Percentiles rank a stretch among this genome's conserved stretches.
Conservation (phyloP, 2,888 invertebrate species). For the Tipula lateralis region DNA sequence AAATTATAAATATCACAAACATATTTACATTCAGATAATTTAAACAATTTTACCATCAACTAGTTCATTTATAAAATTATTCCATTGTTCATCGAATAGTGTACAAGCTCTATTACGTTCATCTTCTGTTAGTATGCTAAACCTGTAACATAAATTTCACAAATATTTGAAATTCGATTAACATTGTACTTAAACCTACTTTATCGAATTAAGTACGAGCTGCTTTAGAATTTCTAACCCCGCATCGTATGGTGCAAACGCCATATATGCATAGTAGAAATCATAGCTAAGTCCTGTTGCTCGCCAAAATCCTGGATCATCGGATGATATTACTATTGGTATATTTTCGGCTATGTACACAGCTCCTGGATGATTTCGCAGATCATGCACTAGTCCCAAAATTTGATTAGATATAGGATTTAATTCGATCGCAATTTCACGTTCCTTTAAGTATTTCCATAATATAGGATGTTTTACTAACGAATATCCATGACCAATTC, state of each 20-base stretch:
- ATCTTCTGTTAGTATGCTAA: conserved; percentile 39
- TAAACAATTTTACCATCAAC: conserved; percentile 37
- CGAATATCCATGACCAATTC: conserved; percentile 48
- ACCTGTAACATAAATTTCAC: conserved; percentile 36
- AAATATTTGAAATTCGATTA: background rate
- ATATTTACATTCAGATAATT: background rate
- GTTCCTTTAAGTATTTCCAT: conserved; percentile 43
- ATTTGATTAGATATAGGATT: conserved; percentile 49
- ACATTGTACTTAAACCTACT: conserved; percentile 39
- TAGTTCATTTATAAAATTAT: conserved; percentile 42
- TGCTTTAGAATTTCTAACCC: conserved; percentile 59
- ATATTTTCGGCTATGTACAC: conserved; percentile 53
- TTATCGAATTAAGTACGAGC: conserved; percentile 58
- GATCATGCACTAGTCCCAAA: conserved; percentile 51
- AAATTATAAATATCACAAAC: background rate
- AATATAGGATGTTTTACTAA: conserved; percentile 47
- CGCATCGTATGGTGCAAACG: conserved; percentile 54
- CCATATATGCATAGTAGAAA: conserved; percentile 63
- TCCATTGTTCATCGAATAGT: conserved; percentile 41
- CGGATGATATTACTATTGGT: conserved; percentile 59
- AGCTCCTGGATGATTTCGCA: conserved; percentile 61
- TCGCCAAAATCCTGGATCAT: conserved; percentile 63
- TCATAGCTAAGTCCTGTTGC: conserved; percentile 59
- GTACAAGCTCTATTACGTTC: conserved; percentile 40
- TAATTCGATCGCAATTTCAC: conserved; percentile 45